Evolutionary conservation across 35 echinoderm and acorn worm species (phyloP).

Genomic region (Hemicentrotus pulcherrimus): DNA sequence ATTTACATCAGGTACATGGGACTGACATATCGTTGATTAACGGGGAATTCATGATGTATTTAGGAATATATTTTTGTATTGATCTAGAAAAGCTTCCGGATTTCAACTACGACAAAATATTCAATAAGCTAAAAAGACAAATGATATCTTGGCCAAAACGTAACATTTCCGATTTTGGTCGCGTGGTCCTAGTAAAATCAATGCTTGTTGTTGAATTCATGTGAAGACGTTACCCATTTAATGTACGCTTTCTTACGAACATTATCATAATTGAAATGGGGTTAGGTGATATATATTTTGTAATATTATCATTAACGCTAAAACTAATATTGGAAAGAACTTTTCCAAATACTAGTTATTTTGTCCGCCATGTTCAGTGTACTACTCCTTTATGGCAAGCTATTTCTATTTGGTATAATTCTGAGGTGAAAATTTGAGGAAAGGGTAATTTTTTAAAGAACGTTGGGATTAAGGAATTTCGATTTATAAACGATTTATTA

Average conservation of each 20-base stretch:
- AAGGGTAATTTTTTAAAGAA: not conserved
- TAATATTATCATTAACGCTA: no score
- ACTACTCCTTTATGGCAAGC: not conserved
- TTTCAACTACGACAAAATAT: not conserved
- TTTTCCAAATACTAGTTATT: slow-evolving; percentile 14
- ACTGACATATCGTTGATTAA: slow-evolving; percentile 19
- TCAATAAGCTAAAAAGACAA: no score
- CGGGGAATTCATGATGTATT: not conserved
- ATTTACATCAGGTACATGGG: not conserved
- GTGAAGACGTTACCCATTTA: not conserved
- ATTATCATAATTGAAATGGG: no score
- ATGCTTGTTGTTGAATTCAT: not conserved
- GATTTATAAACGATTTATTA: no score
- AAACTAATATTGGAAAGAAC: no score
- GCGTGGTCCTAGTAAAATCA: not conserved
- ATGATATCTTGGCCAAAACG: not conserved
- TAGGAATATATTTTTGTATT: slow-evolving; percentile 8
- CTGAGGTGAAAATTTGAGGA: not conserved
- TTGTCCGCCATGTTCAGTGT: not conserved
- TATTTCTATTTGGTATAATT: not conserved
- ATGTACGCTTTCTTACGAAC: not conserved
- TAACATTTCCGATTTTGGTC: not conserved
- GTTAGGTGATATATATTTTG: no score
- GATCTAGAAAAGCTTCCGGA: not conserved
- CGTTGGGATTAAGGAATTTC: no score